Conservation (phyloP, 2,888 invertebrate genomes). For the Erebia aethiops region DNA sequence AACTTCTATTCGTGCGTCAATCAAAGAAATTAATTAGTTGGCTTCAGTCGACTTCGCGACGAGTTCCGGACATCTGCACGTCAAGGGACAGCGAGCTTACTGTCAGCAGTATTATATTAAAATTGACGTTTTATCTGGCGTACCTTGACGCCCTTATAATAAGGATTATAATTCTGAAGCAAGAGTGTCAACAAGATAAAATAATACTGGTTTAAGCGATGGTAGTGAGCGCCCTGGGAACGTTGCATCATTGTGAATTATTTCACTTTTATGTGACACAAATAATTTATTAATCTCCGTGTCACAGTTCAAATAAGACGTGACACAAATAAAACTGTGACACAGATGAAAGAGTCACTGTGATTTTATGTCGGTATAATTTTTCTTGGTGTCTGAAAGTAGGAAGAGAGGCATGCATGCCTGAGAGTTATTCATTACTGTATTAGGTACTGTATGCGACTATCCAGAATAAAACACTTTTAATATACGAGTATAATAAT, state of each 20-base stretch:
- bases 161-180: no score
- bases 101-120: no score
- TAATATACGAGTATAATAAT: no score
- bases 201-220: no score
- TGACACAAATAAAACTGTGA: background rate
- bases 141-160: no score
- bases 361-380: background rate
- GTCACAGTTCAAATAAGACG: constrained; percentile 8
- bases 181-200: no score
- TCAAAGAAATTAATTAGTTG: constrained; percentile 34
- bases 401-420: no score
- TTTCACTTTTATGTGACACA: constrained; percentile 17
- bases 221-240: background rate
- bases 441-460: no score
- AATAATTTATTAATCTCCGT: constrained; percentile 10
- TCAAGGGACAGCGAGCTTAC: background rate
- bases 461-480: no score
- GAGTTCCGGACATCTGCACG: constrained; percentile 29
- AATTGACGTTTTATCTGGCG: no score
- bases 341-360: no score
- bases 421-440: no score
- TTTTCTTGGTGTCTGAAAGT: background rate
- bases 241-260: constrained; percentile 26
- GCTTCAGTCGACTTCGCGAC: constrained; percentile 20
- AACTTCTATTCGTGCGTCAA: constrained; percentile 27